Conservation (phyloP, 2,113 vertebrate genomes). For the Pelvicachromis taeniatus region DNA sequence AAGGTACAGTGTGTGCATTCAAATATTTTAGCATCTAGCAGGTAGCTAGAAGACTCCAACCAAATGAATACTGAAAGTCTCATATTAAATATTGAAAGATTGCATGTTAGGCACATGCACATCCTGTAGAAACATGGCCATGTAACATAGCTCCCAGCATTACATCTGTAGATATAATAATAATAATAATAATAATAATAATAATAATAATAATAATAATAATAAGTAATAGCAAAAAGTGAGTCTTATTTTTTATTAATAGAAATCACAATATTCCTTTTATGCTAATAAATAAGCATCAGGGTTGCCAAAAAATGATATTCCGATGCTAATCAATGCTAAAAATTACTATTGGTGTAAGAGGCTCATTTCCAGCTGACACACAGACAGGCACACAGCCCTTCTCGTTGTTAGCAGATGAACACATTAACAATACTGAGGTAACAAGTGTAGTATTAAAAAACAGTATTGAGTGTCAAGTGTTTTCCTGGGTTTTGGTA, state of each 20-base stretch:
- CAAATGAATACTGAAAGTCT: too few species aligned
- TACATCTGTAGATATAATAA: not conserved
- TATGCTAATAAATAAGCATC: not conserved
- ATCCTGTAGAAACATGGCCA: not conserved
- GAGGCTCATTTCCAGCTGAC: not conserved
- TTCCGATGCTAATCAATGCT: not conserved
- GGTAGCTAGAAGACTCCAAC: too few species aligned
- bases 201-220: not conserved
- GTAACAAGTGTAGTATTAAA: not conserved
- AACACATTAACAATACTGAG: not conserved
- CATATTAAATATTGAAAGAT: fast-evolving
- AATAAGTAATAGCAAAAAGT: not conserved
- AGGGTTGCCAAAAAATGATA: not conserved
- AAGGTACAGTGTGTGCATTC: too few species aligned
- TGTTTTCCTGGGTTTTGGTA: not conserved
- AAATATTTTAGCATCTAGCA: too few species aligned
- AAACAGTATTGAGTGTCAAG: not conserved
- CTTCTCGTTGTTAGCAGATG: not conserved
- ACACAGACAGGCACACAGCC: not conserved
- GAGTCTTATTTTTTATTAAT: not conserved
- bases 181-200: not conserved
- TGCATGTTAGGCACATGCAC: fast-evolving
- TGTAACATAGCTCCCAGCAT: not conserved
- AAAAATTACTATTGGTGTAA: not conserved
- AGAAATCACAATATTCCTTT: not conserved